A percentile compares a stretch with the other conserved stretches of the same genome.
These are phyloP conservation scores for Papilio elwesi DNA, from an alignment of 2,888 invertebrate genomes.

Conservation along the genomic window DNA sequence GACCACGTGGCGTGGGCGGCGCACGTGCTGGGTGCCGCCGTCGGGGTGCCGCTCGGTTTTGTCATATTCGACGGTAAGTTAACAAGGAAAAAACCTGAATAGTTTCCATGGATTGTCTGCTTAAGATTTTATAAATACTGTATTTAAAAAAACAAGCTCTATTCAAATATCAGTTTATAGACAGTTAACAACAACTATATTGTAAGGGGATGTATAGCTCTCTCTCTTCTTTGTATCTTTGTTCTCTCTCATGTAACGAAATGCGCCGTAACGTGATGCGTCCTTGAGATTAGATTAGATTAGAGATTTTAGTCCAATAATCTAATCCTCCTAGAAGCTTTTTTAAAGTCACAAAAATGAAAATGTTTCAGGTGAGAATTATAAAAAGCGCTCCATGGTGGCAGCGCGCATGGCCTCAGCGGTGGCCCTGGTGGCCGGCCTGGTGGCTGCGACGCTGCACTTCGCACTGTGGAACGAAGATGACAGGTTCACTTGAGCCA, in stretches of 20 bases:
- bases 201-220: too few relatives aligned
- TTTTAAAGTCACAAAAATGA: neutral
- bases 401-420: constrained; percentile 59
- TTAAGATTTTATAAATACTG: neutral
- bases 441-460: constrained; percentile 50
- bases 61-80: constrained; percentile 78
- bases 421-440: constrained; percentile 53
- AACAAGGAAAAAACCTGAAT: too few relatives aligned
- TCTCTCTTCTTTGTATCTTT: too few relatives aligned
- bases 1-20: constrained; percentile 87
- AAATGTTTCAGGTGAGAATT: constrained; percentile 67
- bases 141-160: neutral
- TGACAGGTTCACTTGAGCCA: constrained; percentile 53
- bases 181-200: too few relatives aligned
- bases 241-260: too few relatives aligned
- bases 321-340: neutral
- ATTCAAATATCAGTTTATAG: too few relatives aligned
- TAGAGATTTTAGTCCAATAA: too few relatives aligned
- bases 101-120: too few relatives aligned
- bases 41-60: constrained; percentile 87
- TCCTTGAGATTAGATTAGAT: too few relatives aligned
- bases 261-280: too few relatives aligned
- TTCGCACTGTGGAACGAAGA: constrained; percentile 52
- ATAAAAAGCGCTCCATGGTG: constrained; percentile 52
- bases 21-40: constrained; percentile 87